phyloP scores from a whole-genome alignment of 2,888 invertebrate genomes.

The Charanyca ferruginea region DNA sequence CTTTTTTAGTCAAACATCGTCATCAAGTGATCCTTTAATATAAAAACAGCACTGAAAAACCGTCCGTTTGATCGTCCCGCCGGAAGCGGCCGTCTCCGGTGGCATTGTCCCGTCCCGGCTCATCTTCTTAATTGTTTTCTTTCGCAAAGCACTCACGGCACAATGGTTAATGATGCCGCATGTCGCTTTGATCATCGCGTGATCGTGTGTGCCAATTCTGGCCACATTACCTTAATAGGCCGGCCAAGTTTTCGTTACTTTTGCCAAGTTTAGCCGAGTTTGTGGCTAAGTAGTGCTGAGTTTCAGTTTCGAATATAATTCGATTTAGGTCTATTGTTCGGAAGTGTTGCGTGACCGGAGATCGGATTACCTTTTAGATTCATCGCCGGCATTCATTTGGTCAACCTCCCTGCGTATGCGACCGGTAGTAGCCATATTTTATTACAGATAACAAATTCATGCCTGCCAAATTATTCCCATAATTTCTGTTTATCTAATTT shows the following conservation, averaged over 20 bases:
- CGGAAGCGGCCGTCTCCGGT: slow-evolving; percentile 84
- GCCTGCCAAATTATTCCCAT: slow-evolving; percentile 51
- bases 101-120: slow-evolving; percentile 80
- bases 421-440: slow-evolving; percentile 36
- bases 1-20: slow-evolving; percentile 1
- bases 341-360: slow-evolving; percentile 30
- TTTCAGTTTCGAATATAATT: slow-evolving; percentile 51
- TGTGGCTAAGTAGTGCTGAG: slow-evolving; percentile 29
- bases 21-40: slow-evolving; percentile 3
- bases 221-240: slow-evolving; percentile 51
- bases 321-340: slow-evolving; percentile 35
- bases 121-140: slow-evolving; percentile 90
- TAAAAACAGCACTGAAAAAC: slow-evolving; percentile 56
- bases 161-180: slow-evolving; percentile 85
- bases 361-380: slow-evolving; percentile 26
- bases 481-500: slow-evolving; percentile 64
- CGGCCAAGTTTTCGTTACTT: slow-evolving; percentile 51
- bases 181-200: slow-evolving; percentile 84
- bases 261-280: slow-evolving; percentile 46
- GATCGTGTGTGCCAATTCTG: slow-evolving; percentile 70
- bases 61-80: slow-evolving; percentile 78
- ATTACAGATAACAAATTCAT: slow-evolving; percentile 35
- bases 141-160: slow-evolving; percentile 81
- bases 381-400: slow-evolving; percentile 8
- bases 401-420: slow-evolving; percentile 40